Evolutionary conservation across 2,888 invertebrate genomes (phyloP).

Genomic region (Syrista parreyssii): DNA sequence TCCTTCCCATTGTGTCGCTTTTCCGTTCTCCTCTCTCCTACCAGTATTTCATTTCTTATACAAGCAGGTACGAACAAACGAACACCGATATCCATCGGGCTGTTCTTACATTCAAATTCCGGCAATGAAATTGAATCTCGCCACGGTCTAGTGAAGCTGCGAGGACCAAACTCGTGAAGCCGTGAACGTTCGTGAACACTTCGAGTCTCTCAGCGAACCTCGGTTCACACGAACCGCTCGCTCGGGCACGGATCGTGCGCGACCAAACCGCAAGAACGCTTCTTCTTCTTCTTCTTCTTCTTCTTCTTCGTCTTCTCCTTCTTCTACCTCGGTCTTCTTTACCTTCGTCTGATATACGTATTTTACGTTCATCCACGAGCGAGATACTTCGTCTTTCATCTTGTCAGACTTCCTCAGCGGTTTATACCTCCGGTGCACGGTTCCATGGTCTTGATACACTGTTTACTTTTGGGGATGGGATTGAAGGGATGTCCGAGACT

Average conservation of each 20-base stretch:
- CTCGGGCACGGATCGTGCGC: conserved; percentile 33
- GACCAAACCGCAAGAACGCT: conserved; percentile 27
- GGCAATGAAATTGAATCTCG: conserved; percentile 28
- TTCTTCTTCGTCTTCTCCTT: conserved; percentile 18
- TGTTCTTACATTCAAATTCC: conserved; percentile 19
- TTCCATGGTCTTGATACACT: not conserved
- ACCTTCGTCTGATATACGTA: too few species aligned
- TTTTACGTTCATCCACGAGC: not conserved
- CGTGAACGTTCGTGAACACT: conserved; percentile 15
- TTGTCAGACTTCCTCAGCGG: not conserved
- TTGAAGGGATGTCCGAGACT: conserved; percentile 1
- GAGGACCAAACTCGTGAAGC: conserved; percentile 10
- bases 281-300: conserved; percentile 24
- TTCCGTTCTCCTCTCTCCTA: too few species aligned
- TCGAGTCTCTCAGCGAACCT: conserved; percentile 6
- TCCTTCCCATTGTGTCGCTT: too few species aligned
- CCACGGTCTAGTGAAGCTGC: conserved; percentile 22
- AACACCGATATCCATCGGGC: conserved; percentile 1
- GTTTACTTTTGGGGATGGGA: conserved; percentile 1
- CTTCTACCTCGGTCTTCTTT: conserved; percentile 10
- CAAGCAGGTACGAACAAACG: not conserved
- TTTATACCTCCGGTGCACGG: too few species aligned
- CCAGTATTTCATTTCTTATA: too few species aligned
- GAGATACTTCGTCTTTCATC: not conserved
- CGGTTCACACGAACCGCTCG: conserved; percentile 28